These are phyloP conservation scores for Drosophila buzzatii DNA, from an alignment of 2,888 invertebrate genomes.

Conservation along the genomic window DNA sequence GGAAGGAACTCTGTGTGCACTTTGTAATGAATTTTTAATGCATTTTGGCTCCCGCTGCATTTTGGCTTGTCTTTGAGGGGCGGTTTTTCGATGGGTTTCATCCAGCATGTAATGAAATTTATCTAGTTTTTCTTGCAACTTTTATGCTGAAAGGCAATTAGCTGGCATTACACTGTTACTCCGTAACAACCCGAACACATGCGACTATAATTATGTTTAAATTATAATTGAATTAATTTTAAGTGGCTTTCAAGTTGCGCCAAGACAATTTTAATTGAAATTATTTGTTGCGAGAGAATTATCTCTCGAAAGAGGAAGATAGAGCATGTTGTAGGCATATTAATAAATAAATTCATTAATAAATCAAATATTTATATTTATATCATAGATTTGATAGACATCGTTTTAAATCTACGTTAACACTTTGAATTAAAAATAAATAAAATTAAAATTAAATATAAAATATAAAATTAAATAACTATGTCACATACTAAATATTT, in stretches of 20 bases:
- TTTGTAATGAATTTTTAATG: slow-evolving; percentile 73
- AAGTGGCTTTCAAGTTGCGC: slow-evolving; percentile 59
- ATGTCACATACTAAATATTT: too few species aligned
- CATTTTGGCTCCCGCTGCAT: slow-evolving; percentile 46
- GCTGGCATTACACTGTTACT: slow-evolving; percentile 42
- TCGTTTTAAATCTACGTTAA: too few species aligned
- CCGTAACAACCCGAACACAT: slow-evolving; percentile 34
- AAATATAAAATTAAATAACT: too few species aligned
- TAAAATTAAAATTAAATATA: too few species aligned
- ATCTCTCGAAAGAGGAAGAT: not conserved
- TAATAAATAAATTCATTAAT: not conserved
- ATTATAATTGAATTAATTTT: slow-evolving; percentile 69
- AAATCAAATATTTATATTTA: not conserved
- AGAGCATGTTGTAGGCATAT: not conserved
- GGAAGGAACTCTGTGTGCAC: slow-evolving; percentile 39
- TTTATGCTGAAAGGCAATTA: slow-evolving; percentile 53
- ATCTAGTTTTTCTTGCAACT: slow-evolving; percentile 41
- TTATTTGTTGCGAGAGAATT: slow-evolving; percentile 2
- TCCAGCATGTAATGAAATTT: slow-evolving; percentile 53
- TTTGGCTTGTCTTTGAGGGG: slow-evolving; percentile 17
- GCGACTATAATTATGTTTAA: slow-evolving; percentile 52
- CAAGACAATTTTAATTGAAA: slow-evolving; percentile 49
- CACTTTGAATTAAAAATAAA: too few species aligned
- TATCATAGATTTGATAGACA: not conserved
- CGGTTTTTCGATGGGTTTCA: slow-evolving; percentile 3